Conservation (phyloP, 1,140 invertebrate genomes). For the Adelges cooleyi region DNA sequence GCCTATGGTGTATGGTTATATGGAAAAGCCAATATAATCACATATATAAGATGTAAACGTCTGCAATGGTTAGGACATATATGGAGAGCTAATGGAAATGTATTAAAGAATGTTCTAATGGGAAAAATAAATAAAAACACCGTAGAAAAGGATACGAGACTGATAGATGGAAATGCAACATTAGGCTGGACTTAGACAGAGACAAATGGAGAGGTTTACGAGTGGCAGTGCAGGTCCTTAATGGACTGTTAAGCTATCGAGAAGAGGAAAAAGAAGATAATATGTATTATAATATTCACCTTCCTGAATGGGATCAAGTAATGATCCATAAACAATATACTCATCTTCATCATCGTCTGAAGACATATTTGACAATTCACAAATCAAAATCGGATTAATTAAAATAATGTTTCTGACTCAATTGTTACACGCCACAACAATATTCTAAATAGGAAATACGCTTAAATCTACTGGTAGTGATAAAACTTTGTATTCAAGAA, state of each 20-base stretch:
- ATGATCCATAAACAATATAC: slow-evolving; percentile 58
- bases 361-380: too few species aligned
- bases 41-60: not conserved
- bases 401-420: too few species aligned
- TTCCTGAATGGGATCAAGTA: slow-evolving; percentile 64
- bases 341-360: slow-evolving; percentile 51
- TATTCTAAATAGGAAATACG: too few species aligned
- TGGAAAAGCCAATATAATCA: not conserved
- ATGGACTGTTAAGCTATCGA: too few species aligned
- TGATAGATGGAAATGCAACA: not conserved
- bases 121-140: not conserved
- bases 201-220: not conserved
- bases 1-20: too few species aligned
- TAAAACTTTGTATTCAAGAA: too few species aligned
- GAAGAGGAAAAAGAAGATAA: not conserved
- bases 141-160: not conserved
- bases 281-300: slow-evolving; percentile 42
- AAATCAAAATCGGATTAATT: too few species aligned
- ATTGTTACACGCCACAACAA: too few species aligned
- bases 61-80: not conserved
- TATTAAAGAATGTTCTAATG: not conserved
- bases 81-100: not conserved
- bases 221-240: not conserved
- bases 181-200: not conserved
- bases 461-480: too few species aligned